Evolutionary conservation across 2,888 invertebrate genomes (phyloP), one percentile per base, ranked within the genome.

Genomic region (Branchellion lobata): DNA sequence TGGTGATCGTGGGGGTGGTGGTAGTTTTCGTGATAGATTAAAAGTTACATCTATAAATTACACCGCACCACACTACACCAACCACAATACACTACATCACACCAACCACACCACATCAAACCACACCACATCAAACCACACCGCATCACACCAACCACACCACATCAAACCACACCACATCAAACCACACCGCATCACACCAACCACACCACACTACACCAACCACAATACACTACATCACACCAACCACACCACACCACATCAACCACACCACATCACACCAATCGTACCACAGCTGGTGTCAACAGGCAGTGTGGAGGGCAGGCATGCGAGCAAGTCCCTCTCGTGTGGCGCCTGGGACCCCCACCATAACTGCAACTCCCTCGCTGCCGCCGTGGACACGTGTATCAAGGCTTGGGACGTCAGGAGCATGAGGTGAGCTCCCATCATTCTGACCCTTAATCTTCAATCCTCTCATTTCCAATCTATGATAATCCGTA

Each of bases 291-390:
- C 33, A 24, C 74, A 79, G 75, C 21, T 81, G 51, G 27, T 77
- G 61, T 14, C 11, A 3, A 57, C 61, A 57, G 61, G 61, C 61
- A 57, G 3, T n/a, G n/a, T n/a, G 68, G 91, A 91, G 84, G 90
- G 91, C 0, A 92, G 92, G 88, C 92, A 92, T 82, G 91, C 92
- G 83, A 92, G 92, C 47, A 92, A 92, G 85, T 5, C 3, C n/a
- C 92, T 94, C 85, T 92, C 92, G 0, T 91, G 91, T 75, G 95
- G 95, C 11, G 93, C 94, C 87, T 98, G 97, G 96, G 95, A 95
- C 87, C 96, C 96, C 14, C 96, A 97, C 85, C 94, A 95, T 86
- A 93, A 92, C 83, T 92, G 92, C 83, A 91, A 91, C 81, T 93
- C 94, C 88, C 91, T 98, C 85, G 93, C 94, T 31, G 92, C 95